Conservation (phyloP, 2,888 invertebrate species). For the Metalampra italica region DNA sequence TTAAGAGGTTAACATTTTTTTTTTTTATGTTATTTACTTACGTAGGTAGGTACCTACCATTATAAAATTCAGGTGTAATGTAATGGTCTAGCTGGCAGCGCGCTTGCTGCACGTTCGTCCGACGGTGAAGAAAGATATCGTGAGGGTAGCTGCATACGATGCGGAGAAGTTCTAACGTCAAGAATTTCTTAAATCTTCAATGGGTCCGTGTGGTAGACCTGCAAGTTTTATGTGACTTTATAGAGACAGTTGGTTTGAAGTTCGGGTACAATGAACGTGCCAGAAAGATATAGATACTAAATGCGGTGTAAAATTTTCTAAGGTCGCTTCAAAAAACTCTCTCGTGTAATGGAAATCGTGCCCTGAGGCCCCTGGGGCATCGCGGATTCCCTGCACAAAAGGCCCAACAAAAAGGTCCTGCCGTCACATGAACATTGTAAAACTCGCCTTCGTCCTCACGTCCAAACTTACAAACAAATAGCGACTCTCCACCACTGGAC, state of each 20-base stretch:
- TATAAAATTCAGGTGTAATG: too few species aligned
- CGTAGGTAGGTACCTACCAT: too few species aligned
- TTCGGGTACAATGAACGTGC: background rate
- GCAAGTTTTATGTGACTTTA: too few species aligned
- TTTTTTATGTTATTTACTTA: too few species aligned
- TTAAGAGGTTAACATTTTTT: too few species aligned
- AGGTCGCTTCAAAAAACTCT: conserved; percentile 61
- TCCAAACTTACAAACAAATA: conserved; percentile 40
- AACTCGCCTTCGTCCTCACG: conserved; percentile 64
- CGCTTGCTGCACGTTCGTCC: too few species aligned
- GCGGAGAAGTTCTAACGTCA: too few species aligned
- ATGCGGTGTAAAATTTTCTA: conserved; percentile 42
- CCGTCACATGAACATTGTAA: conserved; percentile 77
- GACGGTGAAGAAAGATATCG: too few species aligned
- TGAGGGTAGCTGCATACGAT: too few species aligned
- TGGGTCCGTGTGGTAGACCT: too few species aligned
- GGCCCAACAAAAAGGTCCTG: conserved; percentile 74
- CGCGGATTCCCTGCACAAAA: conserved; percentile 71
- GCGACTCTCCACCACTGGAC: conserved; percentile 33
- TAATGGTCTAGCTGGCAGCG: too few species aligned
- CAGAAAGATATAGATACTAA: background rate
- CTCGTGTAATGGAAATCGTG: conserved; percentile 75
- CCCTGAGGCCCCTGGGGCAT: conserved; percentile 64
- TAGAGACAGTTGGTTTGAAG: background rate
- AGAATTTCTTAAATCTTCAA: too few species aligned